Evolutionary conservation across 2,113 vertebrate genomes (phyloP), one percentile per base, ranked within the genome.

Genomic region (Crypturellus undulatus): DNA sequence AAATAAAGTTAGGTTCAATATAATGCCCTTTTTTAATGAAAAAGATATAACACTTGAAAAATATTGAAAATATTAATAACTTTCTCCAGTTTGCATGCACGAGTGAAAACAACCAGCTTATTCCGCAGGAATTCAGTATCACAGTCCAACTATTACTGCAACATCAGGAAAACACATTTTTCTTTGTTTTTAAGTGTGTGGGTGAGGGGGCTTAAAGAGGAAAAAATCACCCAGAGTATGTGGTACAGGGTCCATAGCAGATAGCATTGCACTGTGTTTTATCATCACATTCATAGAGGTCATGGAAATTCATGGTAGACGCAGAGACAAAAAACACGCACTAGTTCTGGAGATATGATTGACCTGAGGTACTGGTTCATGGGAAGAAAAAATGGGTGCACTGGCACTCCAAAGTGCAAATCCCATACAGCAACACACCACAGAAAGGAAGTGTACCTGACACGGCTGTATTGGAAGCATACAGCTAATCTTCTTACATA

Each of bases 1-100:
- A 90, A 90, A 94, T 58, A 79, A 90, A 93, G 15, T 49, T 54
- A 89, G 42, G 60, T 77, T 77, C 34, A 79, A 76, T 65, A 79
- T 77, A 69, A 69, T 65, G 20, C 62, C 6, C 26, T 56, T 91
- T 83, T 60, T 52, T 72, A 82, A 87, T 34, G 3, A 80, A 90
- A 88, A 58, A 59, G 54, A 30, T 2, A 0, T 45, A 70, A 63
- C 2, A 7, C 10, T 76, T 79, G 28, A 54, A 89, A 91, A 89
- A 84, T 65, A 87, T 12, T 87, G 47, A 72, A 59, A 12, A 8
- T 87, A 87, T 89, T 69, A 32, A 34, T 71, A 76, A 52, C 20
- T 69, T 87, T 79, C 30, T 79, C 16, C 12, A 52, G 42, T 72
- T 84, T 68, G 8, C 76, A 30, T 38, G 14, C 22, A 84, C 70